Evolutionary conservation across 2,888 invertebrate species (phyloP), one percentile per base, ranked within the genome.

Genomic region (Apotomis turbidana): DNA sequence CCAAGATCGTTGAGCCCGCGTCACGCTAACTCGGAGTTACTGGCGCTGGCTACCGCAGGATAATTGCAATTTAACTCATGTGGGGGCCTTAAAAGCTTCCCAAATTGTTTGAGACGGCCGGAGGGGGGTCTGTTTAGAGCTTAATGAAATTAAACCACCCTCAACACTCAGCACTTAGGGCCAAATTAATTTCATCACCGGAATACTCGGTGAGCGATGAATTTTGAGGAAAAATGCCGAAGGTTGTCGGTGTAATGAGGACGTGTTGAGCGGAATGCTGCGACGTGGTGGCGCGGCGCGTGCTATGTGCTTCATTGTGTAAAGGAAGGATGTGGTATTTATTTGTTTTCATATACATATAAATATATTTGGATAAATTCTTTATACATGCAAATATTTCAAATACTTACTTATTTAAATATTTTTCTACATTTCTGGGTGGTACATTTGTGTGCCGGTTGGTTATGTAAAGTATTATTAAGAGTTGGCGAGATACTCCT

Each of bases 41-140:
- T 10, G 60, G 59, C 58, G 61, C 68, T 55, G 68, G 68, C 61
- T 66, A 70, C 74, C 76, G 71, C 74, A 71, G 55, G 68, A 68
- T 75, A 76, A 76, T 76, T 75, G 72, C 75, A 76, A 75, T 78
- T 77, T 77, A 76, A 77, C 76, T 77, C 76, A 73, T 75, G 76
- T 77, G 68, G 74, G 70, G 46, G 12, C 74, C 75, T 73, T 76
- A 77, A 78, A 78, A 78, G 77, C 77, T 76, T 78, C 76, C 75
- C 62, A 78, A 78, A 78, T 78, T 78, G 78, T 78, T 75, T 64
- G 74, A 78, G 78, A 78, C 77, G 75, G 73, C 73, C n/a, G 69
- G 68, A 52, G 54, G 15, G 13, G 63, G 70, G 54, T 51, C 59
- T 69, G 75, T 74, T 74, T 77, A 55, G 58, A 69, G 73, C 69